Percentiles rank a stretch among this genome's conserved stretches.
These are phyloP conservation scores for Adelosebastes latens DNA, from an alignment of 2,797 vertebrate species.

Conservation along the genomic window DNA sequence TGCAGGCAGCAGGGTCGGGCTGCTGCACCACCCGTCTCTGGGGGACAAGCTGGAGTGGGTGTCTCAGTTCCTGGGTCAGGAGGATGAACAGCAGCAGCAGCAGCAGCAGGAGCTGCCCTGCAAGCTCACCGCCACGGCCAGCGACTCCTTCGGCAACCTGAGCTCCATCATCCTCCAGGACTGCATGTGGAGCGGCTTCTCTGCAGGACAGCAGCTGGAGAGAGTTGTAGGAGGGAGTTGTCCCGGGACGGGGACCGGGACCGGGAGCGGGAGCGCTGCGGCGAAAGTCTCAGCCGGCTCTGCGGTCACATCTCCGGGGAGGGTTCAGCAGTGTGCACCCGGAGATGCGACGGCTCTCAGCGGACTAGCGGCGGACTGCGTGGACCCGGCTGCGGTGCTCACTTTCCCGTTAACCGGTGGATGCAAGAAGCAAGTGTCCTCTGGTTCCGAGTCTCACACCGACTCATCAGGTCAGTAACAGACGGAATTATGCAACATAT, in stretches of 20 bases:
- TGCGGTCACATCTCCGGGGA: constrained; percentile 48
- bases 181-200: constrained; percentile 97
- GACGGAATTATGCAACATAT: too few species aligned
- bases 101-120: constrained; percentile 82
- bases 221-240: constrained; percentile 87
- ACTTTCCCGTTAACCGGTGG: constrained; percentile 82
- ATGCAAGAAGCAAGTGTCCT: constrained; percentile 87
- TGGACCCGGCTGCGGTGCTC: constrained; percentile 88
- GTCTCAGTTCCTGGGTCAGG: constrained; percentile 85
- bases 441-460: constrained; percentile 90
- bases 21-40: constrained; percentile 73
- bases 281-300: constrained; percentile 38
- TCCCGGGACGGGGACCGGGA: constrained; percentile 48
- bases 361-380: constrained; percentile 80
- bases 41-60: constrained; percentile 86
- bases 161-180: constrained; percentile 92
- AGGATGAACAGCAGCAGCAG: constrained; percentile 84
- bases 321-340: constrained; percentile 54
- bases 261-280: not conserved
- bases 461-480: constrained; percentile 91
- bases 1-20: constrained; percentile 65
- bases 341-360: constrained; percentile 60
- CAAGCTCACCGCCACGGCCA: constrained; percentile 74
- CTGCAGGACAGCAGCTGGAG: constrained; percentile 89
- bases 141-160: constrained; percentile 85